Base-by-base conservation (phyloP, 2,888 invertebrate species). In the Phortica okadai region DNA sequence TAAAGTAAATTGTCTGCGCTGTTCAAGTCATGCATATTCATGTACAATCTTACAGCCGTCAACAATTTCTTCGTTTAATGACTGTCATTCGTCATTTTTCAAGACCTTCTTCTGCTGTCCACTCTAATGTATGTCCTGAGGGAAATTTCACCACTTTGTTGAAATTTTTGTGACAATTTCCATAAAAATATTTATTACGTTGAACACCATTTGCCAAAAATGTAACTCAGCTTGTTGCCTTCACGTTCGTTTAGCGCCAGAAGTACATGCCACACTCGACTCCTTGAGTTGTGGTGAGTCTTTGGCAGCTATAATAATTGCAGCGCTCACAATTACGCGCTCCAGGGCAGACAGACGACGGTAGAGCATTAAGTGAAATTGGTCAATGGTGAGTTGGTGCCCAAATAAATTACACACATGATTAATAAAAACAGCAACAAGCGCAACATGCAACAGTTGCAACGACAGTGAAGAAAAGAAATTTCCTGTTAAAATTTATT, bases 371-470 rank as follows among this genome's bases (percentile, higher is more conserved):
- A 21, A 25, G 62, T 62, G 62, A 62, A 62, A 62, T 62, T 62
- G 62, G 25, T 10, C 25, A 7, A 8, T 25, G 82, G 85, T 85
- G 33, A 33, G 33, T 33, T 33, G 33, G 33, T 33, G 33, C 88
- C 84, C 85, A 88, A 88, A 87, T 86, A 88, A 86, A 86, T 86
- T 88, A 88, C 87, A 84, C 84, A 83, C 83, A 83, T 87, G 88
- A 88, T 86, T 86, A 88, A 88, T 86, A 88, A 88, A 88, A 88
- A 16, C 84, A 78, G 80, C 80, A 79, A 78, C n/a, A 16, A 66
- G 70, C 25, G 64, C 10, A 33, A 44, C 70, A 25, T n/a, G 64
- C 25, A 64, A 41, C 64, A 16, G 50, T 14, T 11, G 50, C 50
- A 74, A 50, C 11, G 16, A 6, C 33, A 8, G 25, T 11, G 41